Percentiles rank a stretch among this genome's conserved stretches.
Evolutionary conservation across 2,113 vertebrate species (phyloP).

Genomic region (Todiramphus saurophagus): DNA sequence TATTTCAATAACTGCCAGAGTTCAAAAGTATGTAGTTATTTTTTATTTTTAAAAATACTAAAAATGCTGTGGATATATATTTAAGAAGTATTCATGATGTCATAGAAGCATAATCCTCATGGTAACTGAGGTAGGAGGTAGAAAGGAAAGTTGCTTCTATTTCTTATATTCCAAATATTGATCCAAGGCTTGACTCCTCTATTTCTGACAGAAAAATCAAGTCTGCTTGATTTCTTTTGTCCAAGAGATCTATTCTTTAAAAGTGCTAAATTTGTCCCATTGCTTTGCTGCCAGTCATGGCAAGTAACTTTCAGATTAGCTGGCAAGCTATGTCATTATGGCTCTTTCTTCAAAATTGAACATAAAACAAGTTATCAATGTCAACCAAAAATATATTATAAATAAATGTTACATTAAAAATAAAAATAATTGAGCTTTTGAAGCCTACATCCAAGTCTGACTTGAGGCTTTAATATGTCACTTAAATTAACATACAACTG

Average conservation of each 20-base stretch:
- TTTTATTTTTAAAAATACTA: not conserved
- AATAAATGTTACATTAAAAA: not conserved
- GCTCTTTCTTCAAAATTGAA: not conserved
- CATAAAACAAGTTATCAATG: not conserved
- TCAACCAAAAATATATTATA: not conserved
- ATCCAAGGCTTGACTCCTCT: not conserved
- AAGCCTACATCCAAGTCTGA: not conserved
- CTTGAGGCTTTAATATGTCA: not conserved
- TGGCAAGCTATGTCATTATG: not conserved
- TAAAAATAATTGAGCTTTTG: not conserved
- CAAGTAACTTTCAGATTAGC: not conserved
- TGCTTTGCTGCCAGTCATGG: not conserved
- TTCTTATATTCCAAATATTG: not conserved
- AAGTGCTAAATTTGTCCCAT: not conserved
- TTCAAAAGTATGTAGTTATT: not conserved
- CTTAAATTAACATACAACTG: not conserved
- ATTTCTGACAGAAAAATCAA: not conserved
- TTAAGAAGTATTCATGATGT: not conserved
- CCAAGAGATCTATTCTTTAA: not conserved
- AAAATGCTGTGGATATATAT: not conserved
- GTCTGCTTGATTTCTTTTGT: not conserved
- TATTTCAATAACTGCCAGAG: not conserved
- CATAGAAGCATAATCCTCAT: not conserved
- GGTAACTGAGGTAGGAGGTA: not conserved
- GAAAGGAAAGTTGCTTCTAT: not conserved